Evolutionary conservation across 1,140 invertebrate genomes (phyloP).

Genomic region (Oscheius sp.): DNA sequence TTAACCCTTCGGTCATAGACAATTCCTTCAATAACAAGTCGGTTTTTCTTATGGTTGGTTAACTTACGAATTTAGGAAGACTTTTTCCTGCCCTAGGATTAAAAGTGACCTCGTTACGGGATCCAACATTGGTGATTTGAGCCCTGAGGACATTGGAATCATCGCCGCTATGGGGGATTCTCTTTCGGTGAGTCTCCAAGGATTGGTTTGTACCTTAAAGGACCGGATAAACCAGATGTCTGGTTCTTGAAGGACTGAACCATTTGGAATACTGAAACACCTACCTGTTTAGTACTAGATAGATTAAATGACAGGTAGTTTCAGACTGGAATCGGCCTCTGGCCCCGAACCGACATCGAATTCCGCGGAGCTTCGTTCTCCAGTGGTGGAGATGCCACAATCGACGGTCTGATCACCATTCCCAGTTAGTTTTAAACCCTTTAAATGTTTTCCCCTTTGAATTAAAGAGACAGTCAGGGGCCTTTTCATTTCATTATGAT

Average conservation of each 20-base stretch:
- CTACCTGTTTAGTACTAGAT: background rate
- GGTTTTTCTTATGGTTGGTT: background rate
- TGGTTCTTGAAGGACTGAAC: background rate
- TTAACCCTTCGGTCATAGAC: slow-evolving; percentile 6
- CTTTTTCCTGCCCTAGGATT: slow-evolving; percentile 38
- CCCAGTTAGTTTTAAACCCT: slow-evolving; percentile 38
- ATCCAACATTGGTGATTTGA: slow-evolving; percentile 25
- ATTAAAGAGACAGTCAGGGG: background rate
- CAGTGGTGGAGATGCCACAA: slow-evolving; percentile 58
- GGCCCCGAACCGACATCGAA: slow-evolving; percentile 57
- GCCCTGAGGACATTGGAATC: slow-evolving; percentile 40
- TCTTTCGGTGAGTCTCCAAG: slow-evolving; percentile 25
- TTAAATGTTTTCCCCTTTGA: background rate
- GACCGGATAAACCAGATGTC: too few species aligned
- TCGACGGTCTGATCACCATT: slow-evolving; percentile 57
- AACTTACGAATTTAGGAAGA: slow-evolving; percentile 25
- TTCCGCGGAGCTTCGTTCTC: slow-evolving; percentile 59
- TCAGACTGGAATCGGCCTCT: slow-evolving; percentile 53
- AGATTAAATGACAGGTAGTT: background rate
- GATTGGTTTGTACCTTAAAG: too few species aligned
- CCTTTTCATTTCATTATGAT: background rate
- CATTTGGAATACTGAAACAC: background rate
- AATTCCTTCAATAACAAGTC: slow-evolving; percentile 25
- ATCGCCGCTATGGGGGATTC: slow-evolving; percentile 42
- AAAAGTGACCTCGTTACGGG: slow-evolving; percentile 36